A percentile compares a stretch with the other conserved stretches of the same genome.
phyloP scores from a whole-genome alignment of 2,113 vertebrate genomes.

The Tylochromis polylepis region DNA sequence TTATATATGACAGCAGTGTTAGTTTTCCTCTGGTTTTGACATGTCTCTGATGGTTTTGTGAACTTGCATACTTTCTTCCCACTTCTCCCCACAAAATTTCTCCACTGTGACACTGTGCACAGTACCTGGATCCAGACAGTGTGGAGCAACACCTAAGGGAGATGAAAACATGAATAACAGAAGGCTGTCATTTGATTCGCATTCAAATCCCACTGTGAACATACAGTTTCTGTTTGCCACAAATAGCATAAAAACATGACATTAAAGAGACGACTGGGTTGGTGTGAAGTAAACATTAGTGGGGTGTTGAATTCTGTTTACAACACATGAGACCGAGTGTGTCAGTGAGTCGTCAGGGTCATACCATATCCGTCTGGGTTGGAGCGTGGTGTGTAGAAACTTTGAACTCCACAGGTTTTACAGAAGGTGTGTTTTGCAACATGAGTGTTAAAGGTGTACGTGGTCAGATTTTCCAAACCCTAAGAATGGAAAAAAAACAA shows the following conservation, averaged over 20 bases:
- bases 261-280: not conserved
- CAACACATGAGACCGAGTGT: not conserved
- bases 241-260: not conserved
- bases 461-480: constrained; percentile 86
- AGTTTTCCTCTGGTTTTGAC: constrained; percentile 71
- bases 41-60: constrained; percentile 84
- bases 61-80: constrained; percentile 87
- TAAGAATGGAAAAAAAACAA: constrained; percentile 29
- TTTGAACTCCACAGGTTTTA: constrained; percentile 94
- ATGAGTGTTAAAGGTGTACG: constrained; percentile 91
- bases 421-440: constrained; percentile 91
- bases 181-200: not conserved
- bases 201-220: not conserved
- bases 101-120: constrained; percentile 80
- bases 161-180: not conserved
- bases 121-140: constrained; percentile 89
- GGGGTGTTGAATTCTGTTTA: not conserved
- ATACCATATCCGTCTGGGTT: constrained; percentile 90
- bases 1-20: not conserved
- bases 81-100: constrained; percentile 84
- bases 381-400: constrained; percentile 92
- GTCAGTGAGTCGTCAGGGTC: not conserved
- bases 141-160: constrained; percentile 83
- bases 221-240: not conserved
- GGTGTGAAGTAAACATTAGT: not conserved